phyloP scores from a whole-genome alignment of 2,797 vertebrate species.

The Merluccius polli region DNA sequence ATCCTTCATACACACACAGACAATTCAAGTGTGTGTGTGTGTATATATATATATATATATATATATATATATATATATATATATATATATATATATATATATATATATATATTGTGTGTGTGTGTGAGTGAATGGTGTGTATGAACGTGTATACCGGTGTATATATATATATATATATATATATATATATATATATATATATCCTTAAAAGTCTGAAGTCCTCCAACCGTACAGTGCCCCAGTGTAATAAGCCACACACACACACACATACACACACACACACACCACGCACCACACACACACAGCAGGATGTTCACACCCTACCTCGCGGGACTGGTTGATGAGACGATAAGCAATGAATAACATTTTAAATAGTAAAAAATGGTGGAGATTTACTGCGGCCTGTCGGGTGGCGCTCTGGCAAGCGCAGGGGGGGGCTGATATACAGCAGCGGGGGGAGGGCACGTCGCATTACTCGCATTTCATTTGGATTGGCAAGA shows the following conservation, averaged over 20 bases:
- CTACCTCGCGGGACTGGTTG: not conserved
- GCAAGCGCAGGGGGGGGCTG: conserved; percentile 50
- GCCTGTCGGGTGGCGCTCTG: conserved; percentile 26
- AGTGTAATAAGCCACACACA: not conserved
- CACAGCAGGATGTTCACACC: not conserved
- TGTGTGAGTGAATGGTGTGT: too few species aligned
- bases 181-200: too few species aligned
- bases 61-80: too few species aligned
- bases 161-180: too few species aligned
- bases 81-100: too few species aligned
- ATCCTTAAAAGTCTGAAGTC: too few species aligned
- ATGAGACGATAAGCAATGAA: conserved; percentile 48
- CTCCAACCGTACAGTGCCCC: too few species aligned
- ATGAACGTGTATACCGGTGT: too few species aligned
- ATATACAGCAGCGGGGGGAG: conserved; percentile 51
- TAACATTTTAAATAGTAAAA: conserved; percentile 67
- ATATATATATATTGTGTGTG: too few species aligned
- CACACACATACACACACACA: conserved; percentile 21
- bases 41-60: too few species aligned
- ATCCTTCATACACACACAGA: too few species aligned
- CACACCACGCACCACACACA: conserved; percentile 15
- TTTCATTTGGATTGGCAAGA: conserved; percentile 66
- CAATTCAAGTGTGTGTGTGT: too few species aligned
- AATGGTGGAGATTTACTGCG: conserved; percentile 62
- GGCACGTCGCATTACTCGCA: conserved; percentile 39